Evolutionary conservation across 2,797 vertebrate genomes (phyloP).

Genomic region (Enteromius thamalakanensis): DNA sequence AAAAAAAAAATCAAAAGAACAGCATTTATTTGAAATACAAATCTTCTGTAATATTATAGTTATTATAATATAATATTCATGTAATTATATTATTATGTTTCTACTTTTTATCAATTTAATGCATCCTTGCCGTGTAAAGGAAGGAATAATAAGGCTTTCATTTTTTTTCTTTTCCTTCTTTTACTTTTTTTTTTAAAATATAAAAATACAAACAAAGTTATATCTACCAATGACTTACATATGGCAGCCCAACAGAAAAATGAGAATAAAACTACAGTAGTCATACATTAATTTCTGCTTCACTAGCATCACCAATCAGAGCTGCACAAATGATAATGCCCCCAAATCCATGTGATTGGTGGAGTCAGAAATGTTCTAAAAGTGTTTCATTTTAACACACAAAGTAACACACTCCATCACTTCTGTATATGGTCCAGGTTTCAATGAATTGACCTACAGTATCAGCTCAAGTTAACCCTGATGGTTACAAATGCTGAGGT

Average conservation of each 20-base stretch:
- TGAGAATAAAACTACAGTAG: background rate
- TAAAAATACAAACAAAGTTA: background rate
- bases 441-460: too few relatives aligned
- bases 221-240: background rate
- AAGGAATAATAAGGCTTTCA: too few relatives aligned
- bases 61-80: too few relatives aligned
- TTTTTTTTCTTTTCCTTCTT: background rate
- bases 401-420: background rate
- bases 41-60: background rate
- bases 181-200: background rate
- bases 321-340: background rate
- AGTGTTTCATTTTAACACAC: background rate
- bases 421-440: background rate
- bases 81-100: background rate
- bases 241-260: background rate
- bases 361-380: background rate
- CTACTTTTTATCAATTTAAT: background rate
- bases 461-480: background rate
- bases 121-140: background rate
- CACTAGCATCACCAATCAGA: background rate
- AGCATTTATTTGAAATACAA: background rate
- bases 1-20: background rate
- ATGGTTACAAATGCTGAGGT: background rate
- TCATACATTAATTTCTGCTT: background rate
- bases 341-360: background rate